A percentile compares a stretch with the other conserved stretches of the same genome.
phyloP scores from a whole-genome alignment of 2,113 vertebrate genomes.

The Callorhinus ursinus region DNA sequence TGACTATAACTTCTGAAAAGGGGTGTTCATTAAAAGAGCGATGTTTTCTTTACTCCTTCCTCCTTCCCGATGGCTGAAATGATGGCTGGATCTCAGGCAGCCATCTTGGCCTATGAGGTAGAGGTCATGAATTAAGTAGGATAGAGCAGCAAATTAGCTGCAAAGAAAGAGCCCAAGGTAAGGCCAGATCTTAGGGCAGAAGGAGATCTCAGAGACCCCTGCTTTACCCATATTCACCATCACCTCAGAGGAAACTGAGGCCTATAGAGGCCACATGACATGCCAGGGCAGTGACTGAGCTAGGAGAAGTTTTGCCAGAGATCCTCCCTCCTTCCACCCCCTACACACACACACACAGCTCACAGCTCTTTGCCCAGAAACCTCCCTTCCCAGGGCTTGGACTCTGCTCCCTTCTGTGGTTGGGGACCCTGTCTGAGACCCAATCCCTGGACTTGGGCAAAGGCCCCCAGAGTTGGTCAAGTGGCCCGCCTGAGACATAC shows the following conservation, averaged over 20 bases:
- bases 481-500: not conserved
- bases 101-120: not conserved
- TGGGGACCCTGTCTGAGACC: not conserved
- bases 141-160: not conserved
- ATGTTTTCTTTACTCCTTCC: not conserved
- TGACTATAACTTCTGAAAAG: not conserved
- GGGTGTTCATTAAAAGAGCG: not conserved
- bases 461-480: not conserved
- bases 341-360: not conserved
- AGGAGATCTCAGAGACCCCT: not conserved
- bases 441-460: not conserved
- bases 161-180: constrained; percentile 3
- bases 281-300: not conserved
- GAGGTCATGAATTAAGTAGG: not conserved
- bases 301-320: not conserved
- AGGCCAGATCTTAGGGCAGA: not conserved
- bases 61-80: not conserved
- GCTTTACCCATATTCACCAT: not conserved
- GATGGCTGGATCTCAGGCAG: constrained; percentile 33
- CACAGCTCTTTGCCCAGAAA: not conserved
- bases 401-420: not conserved
- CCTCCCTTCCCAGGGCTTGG: not conserved
- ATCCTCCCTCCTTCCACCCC: not conserved
- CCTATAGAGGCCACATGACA: not conserved
- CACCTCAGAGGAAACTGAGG: not conserved